phyloP scores from a whole-genome alignment of 2,113 vertebrate genomes.

The Holacanthus passer region DNA sequence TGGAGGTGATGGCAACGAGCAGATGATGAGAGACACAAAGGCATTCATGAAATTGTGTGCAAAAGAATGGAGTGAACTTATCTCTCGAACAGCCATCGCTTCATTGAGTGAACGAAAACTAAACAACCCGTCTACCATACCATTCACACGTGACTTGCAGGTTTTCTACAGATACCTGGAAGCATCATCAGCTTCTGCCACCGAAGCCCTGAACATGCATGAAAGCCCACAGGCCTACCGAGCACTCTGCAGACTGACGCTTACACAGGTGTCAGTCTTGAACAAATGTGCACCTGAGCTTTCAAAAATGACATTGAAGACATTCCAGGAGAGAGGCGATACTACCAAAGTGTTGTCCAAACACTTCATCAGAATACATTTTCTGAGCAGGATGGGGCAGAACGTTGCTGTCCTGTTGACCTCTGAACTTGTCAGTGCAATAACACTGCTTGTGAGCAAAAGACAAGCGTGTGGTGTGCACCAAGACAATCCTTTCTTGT shows the following conservation, averaged over 20 bases:
- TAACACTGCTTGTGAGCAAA: slow-evolving; percentile 59
- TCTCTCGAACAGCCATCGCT: not conserved
- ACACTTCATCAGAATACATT: slow-evolving; percentile 63
- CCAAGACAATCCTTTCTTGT: slow-evolving; percentile 60
- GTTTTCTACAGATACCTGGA: slow-evolving; percentile 44
- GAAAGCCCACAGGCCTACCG: slow-evolving; percentile 43
- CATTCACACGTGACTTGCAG: slow-evolving; percentile 65
- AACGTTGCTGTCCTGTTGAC: slow-evolving; percentile 57
- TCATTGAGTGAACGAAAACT: slow-evolving; percentile 1
- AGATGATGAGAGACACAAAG: not conserved
- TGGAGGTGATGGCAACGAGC: not conserved
- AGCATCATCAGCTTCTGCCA: slow-evolving; percentile 27
- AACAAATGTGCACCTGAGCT: slow-evolving; percentile 54
- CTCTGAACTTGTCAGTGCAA: slow-evolving; percentile 44
- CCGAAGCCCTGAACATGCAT: slow-evolving; percentile 25
- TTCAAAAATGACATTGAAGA: slow-evolving; percentile 61
- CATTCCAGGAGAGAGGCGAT: slow-evolving; percentile 51
- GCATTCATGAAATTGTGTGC: slow-evolving; percentile 49
- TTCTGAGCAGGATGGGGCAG: not conserved
- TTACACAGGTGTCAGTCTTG: slow-evolving; percentile 55
- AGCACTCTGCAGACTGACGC: slow-evolving; percentile 56
- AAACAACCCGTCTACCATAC: slow-evolving; percentile 53
- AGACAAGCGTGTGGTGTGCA: slow-evolving; percentile 45
- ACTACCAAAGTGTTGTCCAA: slow-evolving; percentile 48
- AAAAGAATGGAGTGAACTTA: slow-evolving; percentile 38